Conservation (phyloP, 2,113 vertebrate species). For the Alouatta palliata region DNA sequence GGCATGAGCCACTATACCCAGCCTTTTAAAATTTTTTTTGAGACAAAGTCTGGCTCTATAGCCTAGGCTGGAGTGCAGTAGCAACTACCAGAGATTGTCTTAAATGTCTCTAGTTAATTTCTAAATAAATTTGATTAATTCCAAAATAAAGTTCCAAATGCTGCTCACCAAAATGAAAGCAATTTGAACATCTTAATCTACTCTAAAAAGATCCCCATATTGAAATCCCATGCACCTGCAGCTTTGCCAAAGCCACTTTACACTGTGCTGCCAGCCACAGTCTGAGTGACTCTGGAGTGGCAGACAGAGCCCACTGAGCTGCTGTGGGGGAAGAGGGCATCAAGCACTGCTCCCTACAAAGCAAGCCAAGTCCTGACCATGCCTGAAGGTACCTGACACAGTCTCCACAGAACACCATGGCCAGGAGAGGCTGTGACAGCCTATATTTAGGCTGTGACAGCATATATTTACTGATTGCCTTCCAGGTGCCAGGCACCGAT, state of each 20-base stretch:
- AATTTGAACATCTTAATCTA: neutral
- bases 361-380: neutral
- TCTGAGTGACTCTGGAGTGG: conserved; percentile 23
- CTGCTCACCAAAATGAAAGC: neutral
- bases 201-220: neutral
- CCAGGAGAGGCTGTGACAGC: neutral
- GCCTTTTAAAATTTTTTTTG: no score
- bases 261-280: neutral
- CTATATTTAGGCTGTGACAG: neutral
- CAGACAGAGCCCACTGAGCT: neutral
- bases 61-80: no score
- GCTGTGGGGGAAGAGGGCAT: neutral
- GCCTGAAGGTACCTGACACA: neutral
- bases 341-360: accelerated
- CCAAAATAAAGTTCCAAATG: neutral
- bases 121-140: neutral
- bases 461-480: neutral
- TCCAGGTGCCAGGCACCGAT: neutral
- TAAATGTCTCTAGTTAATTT: neutral
- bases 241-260: neutral
- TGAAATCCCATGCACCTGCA: conserved; percentile 18
- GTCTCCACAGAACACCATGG: neutral
- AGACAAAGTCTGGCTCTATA: no score
- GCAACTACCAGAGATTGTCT: neutral
- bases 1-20: no score